These are phyloP conservation scores for Gadus macrocephalus DNA, from an alignment of 2,113 vertebrate species.

Conservation along the genomic window DNA sequence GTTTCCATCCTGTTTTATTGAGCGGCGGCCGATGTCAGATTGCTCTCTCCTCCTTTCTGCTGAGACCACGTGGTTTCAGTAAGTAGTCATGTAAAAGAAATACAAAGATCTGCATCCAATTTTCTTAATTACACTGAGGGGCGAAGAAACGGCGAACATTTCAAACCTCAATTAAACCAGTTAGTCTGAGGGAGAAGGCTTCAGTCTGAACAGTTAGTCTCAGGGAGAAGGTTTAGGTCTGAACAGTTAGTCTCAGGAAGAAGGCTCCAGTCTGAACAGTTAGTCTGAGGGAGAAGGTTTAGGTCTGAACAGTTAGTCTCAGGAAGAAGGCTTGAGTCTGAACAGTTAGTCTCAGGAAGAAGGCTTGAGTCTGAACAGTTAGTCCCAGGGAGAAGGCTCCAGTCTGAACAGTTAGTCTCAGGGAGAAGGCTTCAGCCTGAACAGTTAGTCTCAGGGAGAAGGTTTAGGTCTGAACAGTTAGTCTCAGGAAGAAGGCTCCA, in stretches of 20 bases:
- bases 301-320: constrained; percentile 6
- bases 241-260: too few species aligned
- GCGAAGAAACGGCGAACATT: too few species aligned
- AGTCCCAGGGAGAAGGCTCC: neutral
- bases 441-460: too few species aligned
- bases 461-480: constrained; percentile 14
- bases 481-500: neutral
- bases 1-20: constrained; percentile 36
- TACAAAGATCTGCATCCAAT: too few species aligned
- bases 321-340: constrained; percentile 11
- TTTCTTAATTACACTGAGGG: too few species aligned
- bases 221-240: too few species aligned
- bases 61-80: constrained; percentile 16
- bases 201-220: too few species aligned
- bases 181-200: too few species aligned
- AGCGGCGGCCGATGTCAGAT: constrained; percentile 9
- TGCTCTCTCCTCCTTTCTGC: constrained; percentile 8
- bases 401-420: constrained; percentile 10
- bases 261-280: constrained; percentile 7
- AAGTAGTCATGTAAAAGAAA: constrained; percentile 42
- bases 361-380: constrained; percentile 15
- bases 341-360: neutral
- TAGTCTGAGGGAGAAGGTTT: neutral
- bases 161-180: too few species aligned
- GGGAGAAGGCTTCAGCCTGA: constrained; percentile 14